phyloP scores from a whole-genome alignment of 1,140 invertebrate genomes.

The Anoplolepis gracilipes region DNA sequence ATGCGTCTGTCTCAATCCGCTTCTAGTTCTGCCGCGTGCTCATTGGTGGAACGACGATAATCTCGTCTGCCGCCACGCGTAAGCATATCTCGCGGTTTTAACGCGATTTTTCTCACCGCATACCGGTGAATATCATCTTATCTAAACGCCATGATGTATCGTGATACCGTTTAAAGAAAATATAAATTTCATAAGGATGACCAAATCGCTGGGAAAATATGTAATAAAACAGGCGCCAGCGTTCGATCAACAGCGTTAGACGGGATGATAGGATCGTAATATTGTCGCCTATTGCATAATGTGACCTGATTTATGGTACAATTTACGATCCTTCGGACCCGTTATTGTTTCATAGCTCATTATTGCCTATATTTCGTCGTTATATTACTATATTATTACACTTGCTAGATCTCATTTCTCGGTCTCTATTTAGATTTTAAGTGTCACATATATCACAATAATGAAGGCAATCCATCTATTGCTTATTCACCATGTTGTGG shows the following conservation, averaged over 20 bases:
- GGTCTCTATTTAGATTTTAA: slow-evolving; percentile 62
- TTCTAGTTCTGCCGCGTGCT: slow-evolving; percentile 50
- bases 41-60: slow-evolving; percentile 48
- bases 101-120: slow-evolving; percentile 39
- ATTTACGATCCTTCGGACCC: not conserved
- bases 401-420: not conserved
- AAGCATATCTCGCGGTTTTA: slow-evolving; percentile 42
- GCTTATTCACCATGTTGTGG: slow-evolving; percentile 72
- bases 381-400: too few relatives aligned
- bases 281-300: not conserved
- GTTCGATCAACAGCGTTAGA: not conserved
- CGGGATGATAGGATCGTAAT: not conserved
- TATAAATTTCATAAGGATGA: slow-evolving; percentile 31
- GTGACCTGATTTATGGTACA: slow-evolving; percentile 1
- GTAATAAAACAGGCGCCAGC: not conserved
- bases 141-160: slow-evolving; percentile 17
- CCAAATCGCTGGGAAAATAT: slow-evolving; percentile 5
- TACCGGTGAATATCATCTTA: slow-evolving; percentile 6
- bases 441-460: slow-evolving; percentile 70
- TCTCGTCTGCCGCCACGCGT: slow-evolving; percentile 25
- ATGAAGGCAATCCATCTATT: slow-evolving; percentile 72
- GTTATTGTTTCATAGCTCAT: slow-evolving; percentile 55
- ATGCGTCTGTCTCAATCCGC: slow-evolving; percentile 55
- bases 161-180: slow-evolving; percentile 4
- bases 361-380: slow-evolving; percentile 11